phyloP scores from a whole-genome alignment of 2,113 vertebrate genomes.

The Sinocyclocheilus anshuiensis region DNA sequence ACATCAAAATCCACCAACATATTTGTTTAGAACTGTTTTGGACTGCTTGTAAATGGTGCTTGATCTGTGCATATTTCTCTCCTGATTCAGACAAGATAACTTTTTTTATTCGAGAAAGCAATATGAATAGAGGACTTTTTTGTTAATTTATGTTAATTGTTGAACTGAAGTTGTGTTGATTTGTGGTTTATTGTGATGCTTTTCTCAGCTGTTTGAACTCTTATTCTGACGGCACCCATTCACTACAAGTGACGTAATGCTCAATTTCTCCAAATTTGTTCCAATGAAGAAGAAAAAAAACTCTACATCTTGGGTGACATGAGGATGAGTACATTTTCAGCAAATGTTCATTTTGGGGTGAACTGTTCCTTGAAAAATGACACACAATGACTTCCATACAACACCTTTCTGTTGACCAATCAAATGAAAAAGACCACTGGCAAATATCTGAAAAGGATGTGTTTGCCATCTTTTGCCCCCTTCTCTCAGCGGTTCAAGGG shows the following conservation, averaged over 20 bases:
- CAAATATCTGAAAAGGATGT: constrained; percentile 51
- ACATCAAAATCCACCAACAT: neutral
- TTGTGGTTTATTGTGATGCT: neutral
- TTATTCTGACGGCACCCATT: no score
- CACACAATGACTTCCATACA: constrained; percentile 68
- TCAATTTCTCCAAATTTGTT: neutral
- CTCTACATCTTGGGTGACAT: neutral
- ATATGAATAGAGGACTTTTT: no score
- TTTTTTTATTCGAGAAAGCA: no score
- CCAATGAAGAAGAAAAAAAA: no score
- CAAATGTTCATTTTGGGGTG: neutral
- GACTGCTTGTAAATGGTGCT: no score
- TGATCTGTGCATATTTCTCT: no score
- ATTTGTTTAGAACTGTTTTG: no score
- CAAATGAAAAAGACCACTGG: constrained; percentile 51
- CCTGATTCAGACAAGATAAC: no score
- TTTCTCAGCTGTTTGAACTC: neutral
- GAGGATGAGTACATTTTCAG: neutral
- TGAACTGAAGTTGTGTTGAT: no score
- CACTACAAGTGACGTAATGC: neutral
- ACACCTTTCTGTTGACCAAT: constrained; percentile 61
- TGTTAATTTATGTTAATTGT: no score
- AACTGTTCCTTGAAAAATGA: constrained; percentile 23
- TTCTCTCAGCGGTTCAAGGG: constrained; percentile 32
- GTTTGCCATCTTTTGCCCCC: constrained; percentile 41